Base-by-base conservation (phyloP, 2,797 vertebrate genomes). In the Fistularia tabacaria region DNA sequence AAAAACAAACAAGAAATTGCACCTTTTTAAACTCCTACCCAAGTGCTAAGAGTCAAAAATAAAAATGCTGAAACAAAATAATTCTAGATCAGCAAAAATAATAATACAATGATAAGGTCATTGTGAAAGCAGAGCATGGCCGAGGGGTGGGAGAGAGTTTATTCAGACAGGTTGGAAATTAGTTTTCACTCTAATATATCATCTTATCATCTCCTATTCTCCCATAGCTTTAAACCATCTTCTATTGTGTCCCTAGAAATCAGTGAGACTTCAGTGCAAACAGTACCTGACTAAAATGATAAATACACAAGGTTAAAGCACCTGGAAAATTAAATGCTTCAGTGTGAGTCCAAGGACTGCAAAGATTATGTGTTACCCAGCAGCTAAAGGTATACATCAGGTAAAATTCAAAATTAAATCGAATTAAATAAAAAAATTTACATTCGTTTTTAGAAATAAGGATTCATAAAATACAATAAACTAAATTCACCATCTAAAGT, bases 111-210 rank as follows among this genome's bases (percentile, higher is more conserved):
- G 73, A 84, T 84, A 84, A 85, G 84, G 82, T 87, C 81, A 77
- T 74, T 79, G 77, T 59, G 69, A 76, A 83, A 72, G 73, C 74
- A 76, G 74, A 64, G 70, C 73, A 69, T 73, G 74, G 76, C 80
- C 73, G 39, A 57, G 58, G 66, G 79, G 61, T 65, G 69, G 64
- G 73, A 59, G 62, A 63, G 65, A 70, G 69, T 74, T 81, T 81
- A 64, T 73, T 76, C 50, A 83, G 85, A 88, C 84, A 88, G 85
- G 69, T 82, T 81, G 74, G 85, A 89, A 91, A 91, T 90, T 73
- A 89, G 84, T 90, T 89, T 91, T 87, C 78, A 74, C 82, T 87
- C 65, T 76, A 82, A 90, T 87, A 89, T 80, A 89, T 90, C 87
- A 89, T 88, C 81, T 79, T 80, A 89, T 90, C 87, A 89, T 88